These are phyloP conservation scores for Abramis brama DNA, from an alignment of 2,113 vertebrate genomes.

Conservation along the genomic window DNA sequence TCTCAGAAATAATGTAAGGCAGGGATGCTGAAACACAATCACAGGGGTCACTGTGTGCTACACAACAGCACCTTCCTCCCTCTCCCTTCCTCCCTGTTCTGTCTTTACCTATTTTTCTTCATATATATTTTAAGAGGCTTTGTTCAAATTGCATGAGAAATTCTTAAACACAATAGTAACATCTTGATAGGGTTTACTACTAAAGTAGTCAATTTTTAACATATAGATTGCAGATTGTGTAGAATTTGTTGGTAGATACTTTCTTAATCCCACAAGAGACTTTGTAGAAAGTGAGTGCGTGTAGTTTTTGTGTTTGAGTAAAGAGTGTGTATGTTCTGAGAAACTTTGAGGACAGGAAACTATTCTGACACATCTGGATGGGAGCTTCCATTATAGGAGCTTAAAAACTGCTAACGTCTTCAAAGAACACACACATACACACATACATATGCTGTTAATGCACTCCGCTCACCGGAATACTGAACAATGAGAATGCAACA, in stretches of 20 bases:
- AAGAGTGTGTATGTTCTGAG: constrained; percentile 17
- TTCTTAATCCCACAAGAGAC: neutral
- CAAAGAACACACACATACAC: constrained; percentile 17
- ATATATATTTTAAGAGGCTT: neutral
- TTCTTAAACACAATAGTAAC: neutral
- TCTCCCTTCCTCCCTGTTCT: neutral
- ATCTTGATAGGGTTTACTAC: neutral
- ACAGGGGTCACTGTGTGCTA: constrained; percentile 21
- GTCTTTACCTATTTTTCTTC: constrained; percentile 15
- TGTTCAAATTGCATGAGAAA: neutral
- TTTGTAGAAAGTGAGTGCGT: neutral
- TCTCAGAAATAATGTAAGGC: constrained; percentile 1
- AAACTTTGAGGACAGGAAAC: constrained; percentile 28
- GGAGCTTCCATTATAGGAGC: neutral
- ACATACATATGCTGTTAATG: constrained; percentile 31
- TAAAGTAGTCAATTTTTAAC: neutral
- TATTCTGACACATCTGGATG: constrained; percentile 33
- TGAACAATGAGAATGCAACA: constrained; percentile 48
- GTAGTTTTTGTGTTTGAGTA: neutral
- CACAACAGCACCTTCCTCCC: constrained; percentile 20
- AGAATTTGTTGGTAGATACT: neutral
- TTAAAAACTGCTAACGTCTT: constrained; percentile 29
- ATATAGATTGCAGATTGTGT: neutral
- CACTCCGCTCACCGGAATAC: constrained; percentile 35
- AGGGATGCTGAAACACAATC: constrained; percentile 25